phyloP scores from a whole-genome alignment of 2,888 invertebrate genomes.

The Plutella xylostella region DNA sequence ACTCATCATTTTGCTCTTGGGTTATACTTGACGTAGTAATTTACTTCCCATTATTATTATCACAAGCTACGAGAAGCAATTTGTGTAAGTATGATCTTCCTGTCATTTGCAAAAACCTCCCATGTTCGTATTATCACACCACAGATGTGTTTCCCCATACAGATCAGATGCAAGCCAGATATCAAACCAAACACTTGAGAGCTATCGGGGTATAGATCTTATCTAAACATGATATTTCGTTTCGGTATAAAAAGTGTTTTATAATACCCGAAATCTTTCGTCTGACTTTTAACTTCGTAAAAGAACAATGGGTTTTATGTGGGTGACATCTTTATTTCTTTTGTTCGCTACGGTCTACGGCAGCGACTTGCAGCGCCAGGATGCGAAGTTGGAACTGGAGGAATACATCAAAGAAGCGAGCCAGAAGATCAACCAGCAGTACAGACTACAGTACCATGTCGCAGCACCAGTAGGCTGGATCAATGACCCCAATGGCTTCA shows the following conservation, averaged over 20 bases:
- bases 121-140: not conserved
- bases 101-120: not conserved
- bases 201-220: not conserved
- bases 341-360: not conserved
- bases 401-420: slow-evolving; percentile 41
- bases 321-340: not conserved
- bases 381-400: slow-evolving; percentile 32
- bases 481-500: slow-evolving; percentile 70
- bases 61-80: not conserved
- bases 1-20: too few species aligned
- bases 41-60: too few species aligned
- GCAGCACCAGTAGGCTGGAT: slow-evolving; percentile 64
- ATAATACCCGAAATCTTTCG: not conserved
- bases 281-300: not conserved
- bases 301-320: not conserved
- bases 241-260: not conserved
- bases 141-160: not conserved
- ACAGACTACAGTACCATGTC: slow-evolving; percentile 47
- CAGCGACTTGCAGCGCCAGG: slow-evolving; percentile 21
- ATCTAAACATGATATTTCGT: not conserved
- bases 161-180: too few species aligned
- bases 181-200: slow-evolving; percentile 5
- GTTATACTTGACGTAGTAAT: too few species aligned
- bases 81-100: not conserved
- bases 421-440: slow-evolving; percentile 40